These are phyloP conservation scores for Protula sp. DNA, from an alignment of 2,888 invertebrate genomes.

Conservation along the genomic window DNA sequence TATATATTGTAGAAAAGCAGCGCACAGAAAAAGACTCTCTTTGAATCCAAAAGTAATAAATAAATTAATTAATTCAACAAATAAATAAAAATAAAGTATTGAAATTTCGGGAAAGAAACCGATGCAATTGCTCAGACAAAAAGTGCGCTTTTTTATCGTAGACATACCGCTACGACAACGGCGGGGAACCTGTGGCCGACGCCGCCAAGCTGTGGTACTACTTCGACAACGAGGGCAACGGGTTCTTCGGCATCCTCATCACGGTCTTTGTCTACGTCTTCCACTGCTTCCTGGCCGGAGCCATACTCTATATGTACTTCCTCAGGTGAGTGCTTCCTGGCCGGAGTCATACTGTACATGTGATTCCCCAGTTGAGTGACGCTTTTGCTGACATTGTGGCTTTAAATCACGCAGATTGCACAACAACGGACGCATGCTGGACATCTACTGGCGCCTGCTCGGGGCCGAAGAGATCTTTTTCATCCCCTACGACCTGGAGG, in stretches of 20 bases:
- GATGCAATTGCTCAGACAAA: too few relatives aligned
- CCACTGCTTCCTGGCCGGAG: conserved; percentile 36
- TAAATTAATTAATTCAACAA: too few relatives aligned
- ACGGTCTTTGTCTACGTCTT: conserved; percentile 43
- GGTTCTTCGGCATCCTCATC: conserved; percentile 45
- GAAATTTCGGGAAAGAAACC: too few relatives aligned
- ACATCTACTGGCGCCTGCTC: conserved; percentile 49
- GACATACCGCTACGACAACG: too few relatives aligned
- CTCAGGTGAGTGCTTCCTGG: conserved; percentile 42
- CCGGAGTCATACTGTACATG: too few relatives aligned
- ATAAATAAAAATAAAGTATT: too few relatives aligned
- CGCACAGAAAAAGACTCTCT: too few relatives aligned
- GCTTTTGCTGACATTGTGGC: too few relatives aligned
- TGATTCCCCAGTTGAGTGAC: too few relatives aligned
- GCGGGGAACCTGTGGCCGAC: conserved; percentile 41
- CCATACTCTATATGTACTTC: conserved; percentile 52
- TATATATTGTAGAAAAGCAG: too few relatives aligned
- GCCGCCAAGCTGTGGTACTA: conserved; percentile 48
- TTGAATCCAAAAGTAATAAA: too few relatives aligned
- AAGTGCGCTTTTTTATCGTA: neutral
- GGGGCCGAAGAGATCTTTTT: conserved; percentile 45
- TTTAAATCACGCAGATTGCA: too few relatives aligned
- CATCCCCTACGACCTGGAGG: conserved; percentile 47
- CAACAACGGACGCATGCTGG: conserved; percentile 51
- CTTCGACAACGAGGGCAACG: conserved; percentile 44